These are phyloP conservation scores for Palloptera scutellata DNA, from an alignment of 2,888 invertebrate species.

Conservation along the genomic window DNA sequence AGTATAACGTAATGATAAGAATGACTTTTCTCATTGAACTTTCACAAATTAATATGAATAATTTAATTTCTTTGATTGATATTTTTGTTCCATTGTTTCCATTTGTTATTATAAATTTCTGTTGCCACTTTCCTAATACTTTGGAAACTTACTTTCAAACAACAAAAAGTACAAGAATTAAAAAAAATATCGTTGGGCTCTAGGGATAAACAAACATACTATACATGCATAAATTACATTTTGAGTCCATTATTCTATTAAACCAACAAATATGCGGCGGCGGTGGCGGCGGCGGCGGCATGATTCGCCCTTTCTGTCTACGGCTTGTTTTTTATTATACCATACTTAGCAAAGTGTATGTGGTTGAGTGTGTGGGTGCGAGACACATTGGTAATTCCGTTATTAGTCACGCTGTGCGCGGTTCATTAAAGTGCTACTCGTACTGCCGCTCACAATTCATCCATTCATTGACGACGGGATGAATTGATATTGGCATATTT, in stretches of 20 bases:
- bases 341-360: slow-evolving; percentile 7
- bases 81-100: slow-evolving; percentile 9
- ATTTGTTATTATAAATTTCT: neutral
- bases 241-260: slow-evolving; percentile 30
- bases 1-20: no score
- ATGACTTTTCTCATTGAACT: no score
- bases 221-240: slow-evolving; percentile 31
- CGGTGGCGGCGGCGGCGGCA: slow-evolving; percentile 15
- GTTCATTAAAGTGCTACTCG: slow-evolving; percentile 22
- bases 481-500: slow-evolving; percentile 30
- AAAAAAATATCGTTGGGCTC: slow-evolving; percentile 6
- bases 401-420: slow-evolving; percentile 31
- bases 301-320: slow-evolving; percentile 15
- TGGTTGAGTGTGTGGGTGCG: neutral
- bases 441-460: slow-evolving; percentile 5
- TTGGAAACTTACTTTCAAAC: slow-evolving; percentile 11
- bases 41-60: no score
- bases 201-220: slow-evolving; percentile 18
- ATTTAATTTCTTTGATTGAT: slow-evolving; percentile 16
- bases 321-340: slow-evolving; percentile 3
- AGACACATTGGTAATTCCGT: slow-evolving; percentile 1
- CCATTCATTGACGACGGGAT: slow-evolving; percentile 2
- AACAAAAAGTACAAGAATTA: neutral
- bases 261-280: slow-evolving; percentile 16
- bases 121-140: neutral